Base-by-base conservation (phyloP, 2,888 invertebrate species). In the Horisme vitalbata region DNA sequence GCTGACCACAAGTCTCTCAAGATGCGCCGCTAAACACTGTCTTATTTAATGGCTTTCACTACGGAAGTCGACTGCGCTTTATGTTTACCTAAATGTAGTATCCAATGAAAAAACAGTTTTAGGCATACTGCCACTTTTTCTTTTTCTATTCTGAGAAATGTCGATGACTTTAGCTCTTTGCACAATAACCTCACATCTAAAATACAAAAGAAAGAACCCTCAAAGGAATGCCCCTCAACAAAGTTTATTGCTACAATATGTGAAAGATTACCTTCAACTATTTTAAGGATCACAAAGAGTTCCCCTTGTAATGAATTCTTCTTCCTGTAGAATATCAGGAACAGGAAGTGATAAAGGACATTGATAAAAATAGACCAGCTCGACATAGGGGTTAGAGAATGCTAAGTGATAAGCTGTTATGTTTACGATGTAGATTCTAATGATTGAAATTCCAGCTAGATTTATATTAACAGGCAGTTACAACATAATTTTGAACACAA, bases 271-370 rank as follows among this genome's bases (percentile, higher is more conserved):
- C 48, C 43, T 38, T 38, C 18, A 24, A 26, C 38, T 48, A 48
- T 48, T 48, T 48, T 33, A 33, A 43, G 34, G 14, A 30, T 33
- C 33, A 23, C 31, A 31, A 44, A 18, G 23, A 38, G 38, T 24
- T 39, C 33, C 31, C 47, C 37, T 38, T 37, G 41, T 41, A 39
- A 46, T 32, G 41, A 38, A 24, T 38, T 30, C 41, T 41, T 33
- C 43, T 48, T 48, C 48, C 33, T 48, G 30, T 24, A 28, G 47
- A 26, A 38, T 34, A 34, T 38, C 28, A 43, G 36, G 24, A 43
- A 43, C 38, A 38, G 48, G 48, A 48, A 48, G 47, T 43, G 36
- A 18, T 37, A 47, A 30, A 43, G 34, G 48, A 43, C 38, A 37
- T 43, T 43, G 32, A 30, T 38, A 48, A 30, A 34, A 48, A 43